Evolutionary conservation across 2,888 invertebrate species (phyloP).

Genomic region (Cinara cedri): DNA sequence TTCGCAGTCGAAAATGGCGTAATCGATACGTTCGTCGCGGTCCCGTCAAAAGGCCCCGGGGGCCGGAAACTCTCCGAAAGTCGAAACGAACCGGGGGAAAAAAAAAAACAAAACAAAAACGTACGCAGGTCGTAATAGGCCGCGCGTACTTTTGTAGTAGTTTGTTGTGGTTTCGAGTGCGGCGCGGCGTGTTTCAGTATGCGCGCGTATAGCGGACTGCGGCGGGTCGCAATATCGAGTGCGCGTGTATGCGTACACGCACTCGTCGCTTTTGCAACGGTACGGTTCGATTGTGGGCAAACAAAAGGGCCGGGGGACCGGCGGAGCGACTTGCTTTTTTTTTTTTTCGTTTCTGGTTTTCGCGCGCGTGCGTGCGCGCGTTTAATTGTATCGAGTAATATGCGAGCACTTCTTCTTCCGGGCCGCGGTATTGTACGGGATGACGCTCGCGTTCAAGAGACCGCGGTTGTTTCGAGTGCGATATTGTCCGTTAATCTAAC

Average conservation of each 20-base stretch:
- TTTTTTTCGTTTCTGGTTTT: not conserved
- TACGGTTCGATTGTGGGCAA: not conserved
- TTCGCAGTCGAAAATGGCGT: not conserved
- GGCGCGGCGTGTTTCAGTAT: no score
- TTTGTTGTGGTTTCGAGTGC: not conserved
- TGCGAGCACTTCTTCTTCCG: not conserved
- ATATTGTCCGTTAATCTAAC: slow-evolving; percentile 19
- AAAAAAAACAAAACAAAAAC: no score
- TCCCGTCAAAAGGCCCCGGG: not conserved
- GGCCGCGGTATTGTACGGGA: not conserved
- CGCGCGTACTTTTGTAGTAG: no score
- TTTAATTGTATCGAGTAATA: slow-evolving; percentile 18
- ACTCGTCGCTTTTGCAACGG: not conserved
- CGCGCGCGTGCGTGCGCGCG: no score
- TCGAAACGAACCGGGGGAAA: no score
- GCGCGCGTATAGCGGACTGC: no score
- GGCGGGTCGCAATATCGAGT: not conserved
- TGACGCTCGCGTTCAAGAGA: slow-evolving; percentile 7
- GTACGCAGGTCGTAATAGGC: no score
- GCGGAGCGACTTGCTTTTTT: slow-evolving; percentile 1
- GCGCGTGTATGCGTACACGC: not conserved
- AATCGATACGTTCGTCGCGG: not conserved
- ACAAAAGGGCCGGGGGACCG: not conserved
- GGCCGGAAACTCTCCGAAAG: no score
- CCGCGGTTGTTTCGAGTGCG: not conserved